phyloP scores from a whole-genome alignment of 2,888 invertebrate genomes.

The Stenoptilia bipunctidactyla region DNA sequence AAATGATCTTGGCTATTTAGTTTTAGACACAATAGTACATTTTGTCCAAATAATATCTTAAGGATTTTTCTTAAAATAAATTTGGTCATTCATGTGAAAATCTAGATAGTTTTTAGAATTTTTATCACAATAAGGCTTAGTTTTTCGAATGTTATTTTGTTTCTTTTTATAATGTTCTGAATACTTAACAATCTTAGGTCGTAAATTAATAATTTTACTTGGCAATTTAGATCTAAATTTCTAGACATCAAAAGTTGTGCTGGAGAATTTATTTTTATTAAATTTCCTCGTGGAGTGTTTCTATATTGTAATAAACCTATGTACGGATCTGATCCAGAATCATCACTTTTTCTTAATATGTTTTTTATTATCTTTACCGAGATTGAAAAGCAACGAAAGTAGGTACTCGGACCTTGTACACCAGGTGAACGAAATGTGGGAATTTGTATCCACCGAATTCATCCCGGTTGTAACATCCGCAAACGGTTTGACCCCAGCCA shows the following conservation, averaged over 20 bases:
- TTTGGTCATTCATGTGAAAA: background rate
- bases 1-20: slow-evolving; percentile 7
- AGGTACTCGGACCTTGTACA: too few species aligned
- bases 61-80: slow-evolving; percentile 7
- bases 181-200: slow-evolving; percentile 10
- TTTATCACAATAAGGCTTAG: background rate
- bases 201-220: slow-evolving; percentile 3
- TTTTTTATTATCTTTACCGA: too few species aligned
- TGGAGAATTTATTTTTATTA: slow-evolving; percentile 9
- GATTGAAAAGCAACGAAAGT: too few species aligned
- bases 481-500: too few species aligned
- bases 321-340: slow-evolving; percentile 9
- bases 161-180: slow-evolving; percentile 1
- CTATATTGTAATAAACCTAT: slow-evolving; percentile 11
- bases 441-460: too few species aligned
- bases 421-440: too few species aligned
- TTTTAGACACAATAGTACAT: slow-evolving; percentile 1
- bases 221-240: slow-evolving; percentile 10
- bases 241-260: slow-evolving; percentile 12
- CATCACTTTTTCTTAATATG: too few species aligned
- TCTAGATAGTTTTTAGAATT: background rate
- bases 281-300: slow-evolving; percentile 7
- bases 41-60: slow-evolving; percentile 3
- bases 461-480: too few species aligned
- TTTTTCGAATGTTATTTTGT: background rate